Conservation (phyloP, 2,797 vertebrate species). For the Orestias chungarensis region DNA sequence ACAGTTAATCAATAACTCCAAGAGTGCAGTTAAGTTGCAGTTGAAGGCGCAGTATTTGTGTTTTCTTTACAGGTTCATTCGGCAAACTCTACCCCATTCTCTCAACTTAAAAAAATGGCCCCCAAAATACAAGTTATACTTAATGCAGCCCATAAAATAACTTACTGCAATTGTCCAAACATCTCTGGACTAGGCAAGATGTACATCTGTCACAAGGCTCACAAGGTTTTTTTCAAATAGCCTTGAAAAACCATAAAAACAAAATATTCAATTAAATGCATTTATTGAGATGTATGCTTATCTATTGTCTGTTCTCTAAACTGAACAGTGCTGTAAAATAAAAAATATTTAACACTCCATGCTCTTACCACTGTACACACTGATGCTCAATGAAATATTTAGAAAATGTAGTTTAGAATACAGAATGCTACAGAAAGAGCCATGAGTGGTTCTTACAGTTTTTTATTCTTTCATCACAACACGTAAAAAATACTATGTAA, state of each 20-base stretch:
- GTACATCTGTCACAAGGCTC: background rate
- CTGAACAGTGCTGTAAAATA: background rate
- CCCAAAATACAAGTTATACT: constrained; percentile 7
- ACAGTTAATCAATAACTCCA: constrained; percentile 68
- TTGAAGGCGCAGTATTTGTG: constrained; percentile 11
- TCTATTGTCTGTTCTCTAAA: background rate
- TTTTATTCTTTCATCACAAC: background rate
- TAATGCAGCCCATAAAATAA: background rate
- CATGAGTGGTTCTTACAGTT: background rate
- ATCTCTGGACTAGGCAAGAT: background rate
- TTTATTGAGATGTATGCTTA: background rate
- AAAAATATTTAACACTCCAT: too few species aligned
- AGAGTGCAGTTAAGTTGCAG: constrained; percentile 49
- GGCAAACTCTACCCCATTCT: constrained; percentile 6
- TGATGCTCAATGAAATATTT: background rate
- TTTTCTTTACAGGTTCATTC: constrained; percentile 24
- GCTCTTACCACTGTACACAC: background rate
- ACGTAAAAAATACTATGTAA: background rate
- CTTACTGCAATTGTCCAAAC: background rate
- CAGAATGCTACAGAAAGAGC: background rate
- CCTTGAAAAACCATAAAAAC: background rate
- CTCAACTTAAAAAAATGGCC: background rate
- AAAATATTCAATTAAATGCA: background rate
- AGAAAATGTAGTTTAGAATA: background rate
- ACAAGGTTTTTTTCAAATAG: background rate